phyloP scores from a whole-genome alignment of 1,140 invertebrate species.

The Chionoecetes opilio region DNA sequence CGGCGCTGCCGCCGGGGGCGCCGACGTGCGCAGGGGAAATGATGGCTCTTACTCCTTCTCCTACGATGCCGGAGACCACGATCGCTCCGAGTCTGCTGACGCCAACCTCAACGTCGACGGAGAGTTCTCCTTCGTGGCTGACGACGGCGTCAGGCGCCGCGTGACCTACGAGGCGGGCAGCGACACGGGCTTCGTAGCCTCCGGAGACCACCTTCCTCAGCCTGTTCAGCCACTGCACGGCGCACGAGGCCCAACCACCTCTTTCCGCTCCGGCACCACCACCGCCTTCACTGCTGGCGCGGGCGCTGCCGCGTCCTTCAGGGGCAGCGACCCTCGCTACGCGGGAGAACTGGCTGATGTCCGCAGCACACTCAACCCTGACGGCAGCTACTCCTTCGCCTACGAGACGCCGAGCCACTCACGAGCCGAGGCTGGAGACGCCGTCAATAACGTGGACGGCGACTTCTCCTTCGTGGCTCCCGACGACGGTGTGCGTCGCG shows the following conservation, averaged over 20 bases:
- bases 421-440: slow-evolving; percentile 12
- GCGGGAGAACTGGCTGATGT: slow-evolving; percentile 68
- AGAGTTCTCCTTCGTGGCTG: too few relatives aligned
- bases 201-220: slow-evolving; percentile 69
- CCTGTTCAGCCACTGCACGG: slow-evolving; percentile 50
- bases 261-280: too few relatives aligned
- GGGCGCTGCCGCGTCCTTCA: neutral
- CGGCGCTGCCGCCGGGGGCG: neutral
- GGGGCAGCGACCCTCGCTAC: slow-evolving; percentile 46
- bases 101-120: slow-evolving; percentile 74
- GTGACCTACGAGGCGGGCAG: too few relatives aligned
- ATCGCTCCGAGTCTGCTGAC: slow-evolving; percentile 74
- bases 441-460: slow-evolving; percentile 71
- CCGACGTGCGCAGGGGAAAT: neutral
- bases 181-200: slow-evolving; percentile 73
- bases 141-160: too few relatives aligned
- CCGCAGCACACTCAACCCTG: slow-evolving; percentile 63
- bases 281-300: too few relatives aligned
- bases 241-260: neutral
- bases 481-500: slow-evolving; percentile 78
- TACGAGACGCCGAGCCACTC: slow-evolving; percentile 79
- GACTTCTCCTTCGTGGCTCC: slow-evolving; percentile 75
- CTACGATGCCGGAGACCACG: slow-evolving; percentile 81
- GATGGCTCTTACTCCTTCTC: slow-evolving; percentile 78
- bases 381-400: slow-evolving; percentile 76